phyloP scores from a whole-genome alignment of 2,797 vertebrate species.

The Denticeps clupeoides region DNA sequence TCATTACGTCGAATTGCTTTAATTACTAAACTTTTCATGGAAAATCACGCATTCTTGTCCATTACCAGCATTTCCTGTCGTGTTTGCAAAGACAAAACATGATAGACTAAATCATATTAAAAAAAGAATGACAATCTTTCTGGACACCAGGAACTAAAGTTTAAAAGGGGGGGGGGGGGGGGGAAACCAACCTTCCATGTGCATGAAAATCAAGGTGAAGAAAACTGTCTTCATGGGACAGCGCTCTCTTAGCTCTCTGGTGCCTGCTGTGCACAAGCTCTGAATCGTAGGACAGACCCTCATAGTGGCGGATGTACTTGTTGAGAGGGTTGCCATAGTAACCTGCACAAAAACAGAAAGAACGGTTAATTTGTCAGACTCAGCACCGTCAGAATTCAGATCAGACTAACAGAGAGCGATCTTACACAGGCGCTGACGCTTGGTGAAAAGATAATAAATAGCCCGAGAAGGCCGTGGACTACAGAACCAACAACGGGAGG shows the following conservation, averaged over 20 bases:
- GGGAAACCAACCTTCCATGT: constrained; percentile 79
- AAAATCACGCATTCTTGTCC: too few species aligned
- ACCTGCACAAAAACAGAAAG: constrained; percentile 55
- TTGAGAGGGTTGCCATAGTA: constrained; percentile 92
- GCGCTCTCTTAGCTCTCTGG: constrained; percentile 86
- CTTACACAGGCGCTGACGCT: too few species aligned
- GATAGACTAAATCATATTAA: too few species aligned
- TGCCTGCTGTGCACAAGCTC: constrained; percentile 84
- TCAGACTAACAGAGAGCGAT: too few species aligned
- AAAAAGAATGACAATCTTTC: too few species aligned
- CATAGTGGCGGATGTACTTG: constrained; percentile 92
- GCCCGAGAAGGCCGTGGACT: too few species aligned
- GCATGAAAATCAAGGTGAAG: constrained; percentile 88
- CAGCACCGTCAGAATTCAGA: constrained; percentile 24
- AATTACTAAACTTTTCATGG: too few species aligned
- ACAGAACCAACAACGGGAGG: too few species aligned
- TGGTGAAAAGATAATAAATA: too few species aligned
- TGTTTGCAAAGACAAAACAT: not conserved
- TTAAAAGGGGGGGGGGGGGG: not conserved
- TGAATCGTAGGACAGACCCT: constrained; percentile 86
- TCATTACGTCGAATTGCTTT: not conserved
- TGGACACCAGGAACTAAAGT: not conserved
- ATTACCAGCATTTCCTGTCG: too few species aligned
- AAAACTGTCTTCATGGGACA: constrained; percentile 78
- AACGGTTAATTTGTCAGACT: not conserved